A percentile compares a stretch with the other conserved stretches of the same genome.
These are phyloP conservation scores for Pachypanchax playfairii DNA, from an alignment of 2,113 vertebrate species.

Conservation along the genomic window DNA sequence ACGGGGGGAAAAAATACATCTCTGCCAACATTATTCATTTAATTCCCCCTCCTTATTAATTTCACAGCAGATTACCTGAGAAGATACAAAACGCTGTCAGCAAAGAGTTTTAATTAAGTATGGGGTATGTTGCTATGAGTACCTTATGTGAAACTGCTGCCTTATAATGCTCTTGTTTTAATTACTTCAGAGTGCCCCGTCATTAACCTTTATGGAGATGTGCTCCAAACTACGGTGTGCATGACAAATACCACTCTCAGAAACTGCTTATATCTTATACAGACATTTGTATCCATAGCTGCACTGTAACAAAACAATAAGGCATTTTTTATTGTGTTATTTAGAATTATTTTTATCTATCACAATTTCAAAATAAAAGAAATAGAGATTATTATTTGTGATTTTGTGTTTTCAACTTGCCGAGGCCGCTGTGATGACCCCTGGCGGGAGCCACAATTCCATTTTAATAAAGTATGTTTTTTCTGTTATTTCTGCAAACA, in stretches of 20 bases:
- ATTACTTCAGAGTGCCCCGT: conserved; percentile 76
- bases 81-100: conserved; percentile 79
- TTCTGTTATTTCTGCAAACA: conserved; percentile 7
- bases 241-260: conserved; percentile 62
- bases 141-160: conserved; percentile 76
- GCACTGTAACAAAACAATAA: conserved; percentile 14
- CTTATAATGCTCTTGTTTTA: conserved; percentile 78
- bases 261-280: conserved; percentile 44
- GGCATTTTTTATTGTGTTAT: neutral
- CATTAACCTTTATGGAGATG: conserved; percentile 75
- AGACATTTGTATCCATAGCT: conserved; percentile 22
- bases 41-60: conserved; percentile 79
- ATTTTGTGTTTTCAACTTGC: conserved; percentile 26
- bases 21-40: conserved; percentile 74
- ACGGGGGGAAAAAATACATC: conserved; percentile 36
- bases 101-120: conserved; percentile 82
- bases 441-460: conserved; percentile 65
- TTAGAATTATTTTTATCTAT: neutral
- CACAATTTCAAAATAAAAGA: conserved; percentile 17
- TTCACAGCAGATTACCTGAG: conserved; percentile 82
- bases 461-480: conserved; percentile 13
- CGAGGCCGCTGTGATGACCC: conserved; percentile 69
- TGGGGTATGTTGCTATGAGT: conserved; percentile 73
- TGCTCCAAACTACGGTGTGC: conserved; percentile 68
- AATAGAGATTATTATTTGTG: neutral